phyloP scores from a whole-genome alignment of 2,888 invertebrate species.

The Polylopha cassiicola region DNA sequence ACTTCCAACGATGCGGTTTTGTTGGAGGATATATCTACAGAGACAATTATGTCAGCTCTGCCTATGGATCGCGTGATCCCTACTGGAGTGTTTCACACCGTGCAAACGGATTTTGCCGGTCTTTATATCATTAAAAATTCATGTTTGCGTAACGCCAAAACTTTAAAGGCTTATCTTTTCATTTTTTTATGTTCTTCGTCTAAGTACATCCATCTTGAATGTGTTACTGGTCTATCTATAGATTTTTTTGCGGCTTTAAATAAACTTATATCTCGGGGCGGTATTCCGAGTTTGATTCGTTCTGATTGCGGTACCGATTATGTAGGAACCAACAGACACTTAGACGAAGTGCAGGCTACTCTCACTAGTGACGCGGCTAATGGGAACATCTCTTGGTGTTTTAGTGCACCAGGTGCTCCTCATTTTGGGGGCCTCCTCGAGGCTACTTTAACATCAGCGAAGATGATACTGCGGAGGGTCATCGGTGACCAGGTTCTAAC shows the following conservation, averaged over 20 bases:
- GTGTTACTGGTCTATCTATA: not conserved
- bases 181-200: conserved; percentile 4
- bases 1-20: not conserved
- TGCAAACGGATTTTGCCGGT: conserved; percentile 9
- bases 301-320: conserved; percentile 1
- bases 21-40: not conserved
- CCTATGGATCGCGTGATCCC: conserved; percentile 2
- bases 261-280: not conserved
- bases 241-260: not conserved
- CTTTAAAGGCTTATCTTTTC: conserved; percentile 2
- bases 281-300: conserved; percentile 1
- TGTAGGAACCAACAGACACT: not conserved
- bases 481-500: conserved; percentile 6
- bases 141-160: not conserved
- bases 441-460: conserved; percentile 6
- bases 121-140: not conserved
- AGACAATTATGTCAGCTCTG: conserved; percentile 1
- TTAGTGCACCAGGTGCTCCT: conserved; percentile 2
- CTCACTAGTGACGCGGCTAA: not conserved
- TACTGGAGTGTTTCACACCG: conserved; percentile 7
- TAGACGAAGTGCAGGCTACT: not conserved
- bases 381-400: not conserved
- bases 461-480: conserved; percentile 1
- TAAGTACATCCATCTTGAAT: not conserved
- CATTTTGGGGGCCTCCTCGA: conserved; percentile 10